Percentiles rank a stretch among this genome's conserved stretches.
Evolutionary conservation across 2,113 vertebrate genomes (phyloP).

Genomic region (Aspiorhynchus laticeps): DNA sequence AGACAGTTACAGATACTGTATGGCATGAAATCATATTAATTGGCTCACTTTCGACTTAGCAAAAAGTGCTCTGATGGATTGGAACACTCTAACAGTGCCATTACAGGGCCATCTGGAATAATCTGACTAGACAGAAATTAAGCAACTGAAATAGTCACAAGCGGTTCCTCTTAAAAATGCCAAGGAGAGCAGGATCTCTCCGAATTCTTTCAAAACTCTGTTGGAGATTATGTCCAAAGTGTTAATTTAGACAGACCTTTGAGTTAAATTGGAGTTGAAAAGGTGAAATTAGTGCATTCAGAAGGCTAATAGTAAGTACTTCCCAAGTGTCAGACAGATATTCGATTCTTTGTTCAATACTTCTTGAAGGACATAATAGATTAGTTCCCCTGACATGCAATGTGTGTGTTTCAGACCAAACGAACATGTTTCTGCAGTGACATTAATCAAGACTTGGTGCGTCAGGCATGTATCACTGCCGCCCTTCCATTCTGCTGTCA

Average conservation of each 20-base stretch:
- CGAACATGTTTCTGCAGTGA: slow-evolving; percentile 58
- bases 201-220: slow-evolving; percentile 55
- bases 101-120: neutral
- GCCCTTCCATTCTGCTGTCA: slow-evolving; percentile 60
- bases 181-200: slow-evolving; percentile 54
- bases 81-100: neutral
- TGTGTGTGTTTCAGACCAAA: slow-evolving; percentile 51
- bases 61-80: neutral
- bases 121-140: neutral
- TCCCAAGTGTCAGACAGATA: slow-evolving; percentile 52
- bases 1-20: neutral
- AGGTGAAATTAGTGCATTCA: slow-evolving; percentile 20
- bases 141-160: neutral
- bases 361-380: slow-evolving; percentile 54
- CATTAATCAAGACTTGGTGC: slow-evolving; percentile 58
- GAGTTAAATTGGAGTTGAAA: slow-evolving; percentile 19
- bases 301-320: neutral
- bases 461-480: slow-evolving; percentile 1
- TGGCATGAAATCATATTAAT: neutral
- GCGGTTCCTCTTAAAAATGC: slow-evolving; percentile 30
- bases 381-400: slow-evolving; percentile 45
- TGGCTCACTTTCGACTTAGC: neutral
- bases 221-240: slow-evolving; percentile 70
- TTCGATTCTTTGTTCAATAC: slow-evolving; percentile 71
- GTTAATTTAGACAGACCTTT: slow-evolving; percentile 45